Conservation (phyloP, 2,888 invertebrate species). For the Mythimna pallens region DNA sequence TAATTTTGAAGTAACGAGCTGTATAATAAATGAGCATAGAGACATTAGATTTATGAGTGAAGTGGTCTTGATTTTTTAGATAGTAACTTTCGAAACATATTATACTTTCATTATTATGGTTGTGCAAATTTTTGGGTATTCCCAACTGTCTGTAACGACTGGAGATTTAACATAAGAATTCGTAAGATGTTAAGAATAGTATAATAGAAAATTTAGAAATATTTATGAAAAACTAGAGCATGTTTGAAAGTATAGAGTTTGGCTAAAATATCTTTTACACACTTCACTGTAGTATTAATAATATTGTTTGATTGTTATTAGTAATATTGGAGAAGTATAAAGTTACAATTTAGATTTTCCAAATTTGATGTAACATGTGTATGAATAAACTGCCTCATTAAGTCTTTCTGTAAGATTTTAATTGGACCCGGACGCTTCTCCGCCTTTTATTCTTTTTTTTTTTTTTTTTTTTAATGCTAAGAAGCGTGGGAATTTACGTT, state of each 20-base stretch:
- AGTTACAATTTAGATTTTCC: background rate
- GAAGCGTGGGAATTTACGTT: conserved; percentile 24
- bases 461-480: conserved; percentile 7
- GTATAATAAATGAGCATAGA: background rate
- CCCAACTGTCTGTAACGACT: background rate
- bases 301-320: too few species aligned
- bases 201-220: background rate
- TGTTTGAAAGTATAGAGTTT: background rate
- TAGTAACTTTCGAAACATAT: conserved; percentile 33
- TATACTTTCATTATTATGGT: conserved; percentile 5
- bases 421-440: background rate
- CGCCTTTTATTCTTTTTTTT: background rate
- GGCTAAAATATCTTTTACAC: background rate
- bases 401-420: background rate
- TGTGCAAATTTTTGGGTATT: conserved; percentile 4
- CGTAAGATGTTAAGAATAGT: background rate
- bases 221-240: background rate
- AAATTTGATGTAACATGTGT: background rate
- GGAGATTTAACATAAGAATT: background rate
- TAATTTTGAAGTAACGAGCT: background rate
- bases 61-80: conserved; percentile 3
- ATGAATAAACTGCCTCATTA: background rate
- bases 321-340: background rate
- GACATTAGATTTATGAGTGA: background rate
- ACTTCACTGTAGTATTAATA: background rate